Evolutionary conservation across 2,113 vertebrate species (phyloP).

Genomic region (Equus przewalskii): DNA sequence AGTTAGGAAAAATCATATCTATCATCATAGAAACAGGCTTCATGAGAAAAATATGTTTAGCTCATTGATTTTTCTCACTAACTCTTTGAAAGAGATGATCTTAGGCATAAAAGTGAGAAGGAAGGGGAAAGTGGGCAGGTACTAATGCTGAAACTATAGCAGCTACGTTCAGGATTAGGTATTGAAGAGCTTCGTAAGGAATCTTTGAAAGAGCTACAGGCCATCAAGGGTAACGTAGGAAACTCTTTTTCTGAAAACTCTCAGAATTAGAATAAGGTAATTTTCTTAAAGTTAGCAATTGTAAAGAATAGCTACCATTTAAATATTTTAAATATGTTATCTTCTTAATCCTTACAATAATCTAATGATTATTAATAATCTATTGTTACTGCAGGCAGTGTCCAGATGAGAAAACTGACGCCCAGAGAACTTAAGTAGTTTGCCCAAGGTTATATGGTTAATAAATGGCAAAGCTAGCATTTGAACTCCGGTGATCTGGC

Average conservation of each 20-base stretch:
- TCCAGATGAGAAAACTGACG: neutral
- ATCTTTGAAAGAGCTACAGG: neutral
- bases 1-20: neutral
- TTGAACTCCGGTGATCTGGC: neutral
- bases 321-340: neutral
- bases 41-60: neutral
- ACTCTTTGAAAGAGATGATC: neutral
- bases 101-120: neutral
- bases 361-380: neutral
- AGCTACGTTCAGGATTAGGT: neutral
- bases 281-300: slow-evolving; percentile 38
- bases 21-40: neutral
- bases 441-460: neutral
- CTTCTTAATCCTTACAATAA: neutral
- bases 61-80: neutral
- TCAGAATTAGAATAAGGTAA: neutral
- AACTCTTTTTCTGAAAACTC: neutral
- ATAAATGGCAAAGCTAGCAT: neutral
- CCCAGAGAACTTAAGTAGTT: neutral
- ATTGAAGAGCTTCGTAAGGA: neutral
- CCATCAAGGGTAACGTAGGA: neutral
- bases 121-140: neutral
- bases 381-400: neutral
- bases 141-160: neutral
- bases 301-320: neutral